Conservation (phyloP, 2,113 vertebrate genomes). For the Merops nubicus region DNA sequence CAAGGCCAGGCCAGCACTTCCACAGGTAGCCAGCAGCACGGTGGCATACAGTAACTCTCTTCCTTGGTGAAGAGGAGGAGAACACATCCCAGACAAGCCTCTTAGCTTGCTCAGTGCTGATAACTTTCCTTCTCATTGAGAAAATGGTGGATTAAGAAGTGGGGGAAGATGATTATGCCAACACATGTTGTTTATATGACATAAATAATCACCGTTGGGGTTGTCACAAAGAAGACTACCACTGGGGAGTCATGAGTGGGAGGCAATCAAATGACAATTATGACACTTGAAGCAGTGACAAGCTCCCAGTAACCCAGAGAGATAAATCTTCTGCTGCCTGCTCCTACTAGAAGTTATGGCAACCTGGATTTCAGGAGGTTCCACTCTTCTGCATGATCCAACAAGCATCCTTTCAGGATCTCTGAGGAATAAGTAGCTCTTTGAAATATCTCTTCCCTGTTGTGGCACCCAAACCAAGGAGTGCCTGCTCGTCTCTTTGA, state of each 20-base stretch:
- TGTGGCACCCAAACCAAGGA: not conserved
- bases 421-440: slow-evolving; percentile 18
- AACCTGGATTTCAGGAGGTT: slow-evolving; percentile 36
- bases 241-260: not conserved
- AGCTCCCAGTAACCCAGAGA: not conserved
- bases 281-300: not conserved
- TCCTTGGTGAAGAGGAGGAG: not conserved
- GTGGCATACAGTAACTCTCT: not conserved
- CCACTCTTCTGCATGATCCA: not conserved
- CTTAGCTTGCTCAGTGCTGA: not conserved
- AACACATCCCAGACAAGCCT: not conserved
- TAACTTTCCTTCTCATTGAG: not conserved
- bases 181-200: not conserved
- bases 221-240: not conserved
- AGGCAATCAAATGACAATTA: not conserved
- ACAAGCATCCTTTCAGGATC: slow-evolving; percentile 41
- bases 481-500: not conserved
- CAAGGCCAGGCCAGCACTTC: not conserved
- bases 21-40: not conserved
- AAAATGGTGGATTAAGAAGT: not conserved
- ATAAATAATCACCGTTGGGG: not conserved
- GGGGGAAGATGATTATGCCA: not conserved
- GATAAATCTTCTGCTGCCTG: slow-evolving; percentile 16
- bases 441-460: not conserved
- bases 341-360: not conserved